Evolutionary conservation across 2,888 invertebrate species (phyloP), one percentile per base, ranked within the genome.

Genomic region (Xylocampa areola): DNA sequence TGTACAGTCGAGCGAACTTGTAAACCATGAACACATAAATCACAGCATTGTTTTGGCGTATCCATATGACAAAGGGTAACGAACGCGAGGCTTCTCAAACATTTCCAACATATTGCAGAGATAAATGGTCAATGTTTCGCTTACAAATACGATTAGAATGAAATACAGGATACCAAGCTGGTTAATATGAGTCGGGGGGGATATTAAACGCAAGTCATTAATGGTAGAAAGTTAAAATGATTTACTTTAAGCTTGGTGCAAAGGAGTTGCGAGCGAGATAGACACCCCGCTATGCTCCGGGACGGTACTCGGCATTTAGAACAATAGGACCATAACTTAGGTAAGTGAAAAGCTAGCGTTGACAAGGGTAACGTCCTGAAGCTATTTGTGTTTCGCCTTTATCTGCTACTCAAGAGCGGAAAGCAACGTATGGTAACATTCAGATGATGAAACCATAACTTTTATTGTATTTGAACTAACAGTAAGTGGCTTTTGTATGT

Each of bases 351-450:
- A 86, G 86, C 87, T 85, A 81, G 76, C 85, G 82, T 82, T 88
- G 88, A 88, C 87, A 87, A 81, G 88, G 87, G 86, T 88, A 87
- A 88, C 77, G 86, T 86, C 86, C 86, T 85, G 77, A 65, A 76
- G 81, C 85, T 88, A 86, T 88, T 88, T 86, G 81, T 77, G 81
- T 79, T 73, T 68, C 69, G 68, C 77, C 73, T 76, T 75, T 81
- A 82, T 79, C 77, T 77, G 68, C 71, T 52, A 52, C 40, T 47
- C 45, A 45, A 53, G 61, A 55, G 51, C 40, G 51, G 59, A 67
- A 72, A 69, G 73, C 71, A 73, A 48, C 73, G 53, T 71, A 65
- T 66, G 63, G 66, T 16, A 47, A 52, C 47, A 54, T 59, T 67
- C 29, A 69, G 37, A 50, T 52, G 21, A 62, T 62, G 54, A 63